A percentile compares a stretch with the other conserved stretches of the same genome.
These are phyloP conservation scores for Centropus bengalensis DNA, from an alignment of 2,113 vertebrate genomes.

Conservation along the genomic window DNA sequence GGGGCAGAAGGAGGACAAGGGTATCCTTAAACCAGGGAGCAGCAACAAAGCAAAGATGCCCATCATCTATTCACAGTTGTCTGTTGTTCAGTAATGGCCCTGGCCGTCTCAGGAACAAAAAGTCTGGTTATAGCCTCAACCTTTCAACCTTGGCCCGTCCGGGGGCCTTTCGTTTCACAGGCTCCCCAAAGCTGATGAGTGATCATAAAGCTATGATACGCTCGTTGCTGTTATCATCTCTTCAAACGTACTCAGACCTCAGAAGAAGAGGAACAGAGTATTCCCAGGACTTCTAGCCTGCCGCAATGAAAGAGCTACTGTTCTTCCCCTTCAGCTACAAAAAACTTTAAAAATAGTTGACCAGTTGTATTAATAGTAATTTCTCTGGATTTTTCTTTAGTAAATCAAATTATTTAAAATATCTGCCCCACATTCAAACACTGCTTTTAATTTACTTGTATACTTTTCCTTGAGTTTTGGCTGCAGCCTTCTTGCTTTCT, in stretches of 20 bases:
- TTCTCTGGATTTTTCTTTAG: not conserved
- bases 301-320: not conserved
- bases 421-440: not conserved
- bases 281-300: conserved; percentile 9
- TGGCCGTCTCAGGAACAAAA: conserved; percentile 30
- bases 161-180: conserved; percentile 48
- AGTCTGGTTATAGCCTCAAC: conserved; percentile 44
- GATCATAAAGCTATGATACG: conserved; percentile 33
- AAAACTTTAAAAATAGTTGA: not conserved
- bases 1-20: conserved; percentile 71
- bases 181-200: conserved; percentile 29
- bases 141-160: conserved; percentile 20
- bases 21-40: conserved; percentile 52
- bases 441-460: not conserved
- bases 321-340: conserved; percentile 10
- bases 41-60: conserved; percentile 56
- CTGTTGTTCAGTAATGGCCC: conserved; percentile 50
- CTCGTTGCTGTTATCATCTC: conserved; percentile 39
- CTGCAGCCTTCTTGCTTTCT: not conserved
- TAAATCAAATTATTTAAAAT: not conserved
- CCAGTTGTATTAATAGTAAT: not conserved
- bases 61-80: conserved; percentile 57
- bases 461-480: not conserved
- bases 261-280: not conserved
- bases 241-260: not conserved